A percentile compares a stretch with the other conserved stretches of the same genome.
Evolutionary conservation across 2,888 invertebrate genomes (phyloP).

Genomic region (Drosophila koepferae): DNA sequence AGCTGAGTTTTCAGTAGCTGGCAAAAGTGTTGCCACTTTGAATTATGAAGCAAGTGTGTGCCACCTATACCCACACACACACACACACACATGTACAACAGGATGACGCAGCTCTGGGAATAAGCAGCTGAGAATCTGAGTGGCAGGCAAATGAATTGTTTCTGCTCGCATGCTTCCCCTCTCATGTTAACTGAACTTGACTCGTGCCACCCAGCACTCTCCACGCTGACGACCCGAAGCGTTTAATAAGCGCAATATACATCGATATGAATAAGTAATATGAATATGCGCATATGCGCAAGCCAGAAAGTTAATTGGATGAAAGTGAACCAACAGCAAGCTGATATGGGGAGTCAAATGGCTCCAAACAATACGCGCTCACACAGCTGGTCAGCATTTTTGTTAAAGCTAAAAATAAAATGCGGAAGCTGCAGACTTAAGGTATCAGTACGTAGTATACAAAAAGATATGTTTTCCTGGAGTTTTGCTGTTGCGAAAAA

Average conservation of each 20-base stretch:
- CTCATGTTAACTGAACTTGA: constrained; percentile 38
- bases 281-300: constrained; percentile 43
- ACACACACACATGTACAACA: constrained; percentile 18
- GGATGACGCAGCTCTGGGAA: constrained; percentile 70
- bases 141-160: constrained; percentile 71
- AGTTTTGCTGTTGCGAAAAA: background rate
- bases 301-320: constrained; percentile 48
- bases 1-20: constrained; percentile 55
- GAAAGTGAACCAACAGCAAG: constrained; percentile 20
- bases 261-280: constrained; percentile 61
- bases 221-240: constrained; percentile 38
- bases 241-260: constrained; percentile 51
- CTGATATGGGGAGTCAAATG: constrained; percentile 15
- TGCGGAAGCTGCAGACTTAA: background rate
- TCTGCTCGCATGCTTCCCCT: constrained; percentile 27
- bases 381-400: background rate
- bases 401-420: background rate
- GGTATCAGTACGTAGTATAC: background rate
- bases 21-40: constrained; percentile 63
- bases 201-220: constrained; percentile 11
- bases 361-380: background rate
- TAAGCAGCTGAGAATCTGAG: constrained; percentile 52
- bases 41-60: constrained; percentile 66
- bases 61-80: constrained; percentile 9
- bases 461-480: background rate